Evolutionary conservation across 2,888 invertebrate genomes (phyloP).

Genomic region (Andrena bucephala): DNA sequence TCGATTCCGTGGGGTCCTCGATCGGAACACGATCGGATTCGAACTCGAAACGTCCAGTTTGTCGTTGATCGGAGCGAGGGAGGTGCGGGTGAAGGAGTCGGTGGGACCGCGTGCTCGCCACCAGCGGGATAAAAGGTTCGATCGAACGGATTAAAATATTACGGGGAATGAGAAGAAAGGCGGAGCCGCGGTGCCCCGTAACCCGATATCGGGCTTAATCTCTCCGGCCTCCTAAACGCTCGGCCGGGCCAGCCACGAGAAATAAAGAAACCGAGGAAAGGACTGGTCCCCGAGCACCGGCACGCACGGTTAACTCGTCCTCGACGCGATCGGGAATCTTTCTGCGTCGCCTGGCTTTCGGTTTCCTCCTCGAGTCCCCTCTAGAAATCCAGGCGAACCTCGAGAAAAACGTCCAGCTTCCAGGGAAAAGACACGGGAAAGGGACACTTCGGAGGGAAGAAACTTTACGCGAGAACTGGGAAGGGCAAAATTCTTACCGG

Average conservation of each 20-base stretch:
- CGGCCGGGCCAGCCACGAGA: constrained; percentile 57
- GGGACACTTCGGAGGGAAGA: no score
- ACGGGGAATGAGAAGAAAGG: constrained; percentile 79
- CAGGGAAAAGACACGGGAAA: not conserved
- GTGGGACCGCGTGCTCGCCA: constrained; percentile 33
- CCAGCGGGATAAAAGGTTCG: constrained; percentile 77
- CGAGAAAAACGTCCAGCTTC: not conserved
- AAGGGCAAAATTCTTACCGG: no score
- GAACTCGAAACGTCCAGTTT: constrained; percentile 37
- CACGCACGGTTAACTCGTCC: constrained; percentile 52
- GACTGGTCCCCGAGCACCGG: constrained; percentile 47
- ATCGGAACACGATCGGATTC: constrained; percentile 43
- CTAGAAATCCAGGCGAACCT: not conserved
- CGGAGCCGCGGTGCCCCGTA: constrained; percentile 73
- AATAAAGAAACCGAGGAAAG: constrained; percentile 71
- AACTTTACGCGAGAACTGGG: no score
- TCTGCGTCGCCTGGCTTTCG: constrained; percentile 73
- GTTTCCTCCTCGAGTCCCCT: constrained; percentile 50
- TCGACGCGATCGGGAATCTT: constrained; percentile 63
- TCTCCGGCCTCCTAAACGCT: constrained; percentile 73
- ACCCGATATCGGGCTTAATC: constrained; percentile 82
- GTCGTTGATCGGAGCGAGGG: constrained; percentile 24
- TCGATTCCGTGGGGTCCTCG: constrained; percentile 22
- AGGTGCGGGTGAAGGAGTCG: not conserved
- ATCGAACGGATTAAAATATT: constrained; percentile 82